These are phyloP conservation scores for Polylopha cassiicola DNA, from an alignment of 2,888 invertebrate genomes.

Conservation along the genomic window DNA sequence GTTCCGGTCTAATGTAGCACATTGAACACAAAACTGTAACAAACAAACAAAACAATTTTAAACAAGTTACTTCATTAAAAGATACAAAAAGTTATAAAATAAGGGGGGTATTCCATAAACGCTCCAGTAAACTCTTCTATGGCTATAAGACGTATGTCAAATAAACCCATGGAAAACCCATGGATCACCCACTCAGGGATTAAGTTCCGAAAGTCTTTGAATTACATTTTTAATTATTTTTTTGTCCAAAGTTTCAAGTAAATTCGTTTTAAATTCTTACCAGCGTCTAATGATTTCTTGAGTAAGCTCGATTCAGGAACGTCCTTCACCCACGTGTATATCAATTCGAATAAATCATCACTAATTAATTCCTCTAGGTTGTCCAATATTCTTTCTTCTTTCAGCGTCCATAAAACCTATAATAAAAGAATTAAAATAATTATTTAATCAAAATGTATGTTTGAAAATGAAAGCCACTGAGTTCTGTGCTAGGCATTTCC, in stretches of 20 bases:
- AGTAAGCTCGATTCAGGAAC: conserved; percentile 83
- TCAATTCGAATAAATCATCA: conserved; percentile 84
- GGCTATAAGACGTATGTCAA: no score
- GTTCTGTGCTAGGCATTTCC: no score
- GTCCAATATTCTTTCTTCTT: conserved; percentile 78
- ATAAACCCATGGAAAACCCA: no score
- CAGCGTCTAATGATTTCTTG: conserved; percentile 89
- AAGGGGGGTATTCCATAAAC: no score
- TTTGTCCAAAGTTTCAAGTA: background rate
- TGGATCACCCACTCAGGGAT: no score
- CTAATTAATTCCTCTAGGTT: conserved; percentile 83
- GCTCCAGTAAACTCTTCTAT: no score
- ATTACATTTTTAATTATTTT: no score
- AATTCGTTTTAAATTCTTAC: conserved; percentile 37
- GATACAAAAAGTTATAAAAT: no score
- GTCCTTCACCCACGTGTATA: conserved; percentile 87
- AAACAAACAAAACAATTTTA: conserved; percentile 17
- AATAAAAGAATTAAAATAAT: no score
- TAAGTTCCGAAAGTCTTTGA: no score
- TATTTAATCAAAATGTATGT: background rate
- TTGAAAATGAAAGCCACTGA: no score
- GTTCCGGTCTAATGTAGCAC: conserved; percentile 88
- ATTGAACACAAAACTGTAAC: conserved; percentile 85
- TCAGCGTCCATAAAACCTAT: conserved; percentile 76
- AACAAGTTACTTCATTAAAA: no score